Conservation (phyloP, 2,888 invertebrate genomes). For the Noctua janthina region DNA sequence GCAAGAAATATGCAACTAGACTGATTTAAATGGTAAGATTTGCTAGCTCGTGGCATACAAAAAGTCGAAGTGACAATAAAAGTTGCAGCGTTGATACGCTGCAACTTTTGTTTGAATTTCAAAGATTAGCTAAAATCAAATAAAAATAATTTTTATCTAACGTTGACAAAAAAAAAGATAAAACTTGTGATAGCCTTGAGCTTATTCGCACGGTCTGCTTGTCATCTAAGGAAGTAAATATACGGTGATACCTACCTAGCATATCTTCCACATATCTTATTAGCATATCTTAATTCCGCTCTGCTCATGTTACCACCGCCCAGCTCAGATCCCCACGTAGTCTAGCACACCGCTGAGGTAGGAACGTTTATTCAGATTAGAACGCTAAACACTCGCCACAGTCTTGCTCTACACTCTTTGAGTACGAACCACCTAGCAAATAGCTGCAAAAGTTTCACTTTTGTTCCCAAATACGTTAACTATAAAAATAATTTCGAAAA, state of each 20-base stretch:
- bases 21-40: neutral
- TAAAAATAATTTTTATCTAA: too few species aligned
- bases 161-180: too few species aligned
- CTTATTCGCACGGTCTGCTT: neutral
- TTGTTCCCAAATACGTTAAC: neutral
- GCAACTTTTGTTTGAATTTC: too few species aligned
- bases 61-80: neutral
- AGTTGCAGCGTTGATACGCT: too few species aligned
- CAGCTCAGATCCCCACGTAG: neutral
- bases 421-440: neutral
- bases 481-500: neutral
- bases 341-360: neutral
- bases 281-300: conserved; percentile 2
- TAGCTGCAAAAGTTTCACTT: conserved; percentile 4
- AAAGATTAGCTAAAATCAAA: neutral
- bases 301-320: neutral
- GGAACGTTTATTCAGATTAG: conserved; percentile 30
- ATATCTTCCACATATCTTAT: neutral
- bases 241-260: neutral
- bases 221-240: neutral
- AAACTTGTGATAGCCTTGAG: too few species aligned
- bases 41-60: neutral
- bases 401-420: conserved; percentile 1
- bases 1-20: neutral
- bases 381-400: conserved; percentile 25